These are phyloP conservation scores for Chrysodeixis includens DNA, from an alignment of 2,888 invertebrate genomes.

Conservation along the genomic window DNA sequence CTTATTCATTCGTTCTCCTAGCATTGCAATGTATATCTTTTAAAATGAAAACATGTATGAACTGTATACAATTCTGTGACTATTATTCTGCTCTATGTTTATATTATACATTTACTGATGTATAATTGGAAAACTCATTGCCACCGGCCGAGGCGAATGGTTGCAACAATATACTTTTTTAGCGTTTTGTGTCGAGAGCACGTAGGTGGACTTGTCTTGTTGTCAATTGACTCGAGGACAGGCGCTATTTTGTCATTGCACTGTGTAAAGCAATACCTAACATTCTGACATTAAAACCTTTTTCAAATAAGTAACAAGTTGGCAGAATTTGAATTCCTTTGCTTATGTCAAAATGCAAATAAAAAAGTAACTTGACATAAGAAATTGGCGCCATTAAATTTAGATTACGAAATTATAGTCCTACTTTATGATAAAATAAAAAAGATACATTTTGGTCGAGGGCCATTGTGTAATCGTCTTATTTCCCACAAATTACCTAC, in stretches of 20 bases:
- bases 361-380: not conserved
- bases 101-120: slow-evolving; percentile 28
- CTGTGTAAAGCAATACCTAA: not conserved
- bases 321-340: not conserved
- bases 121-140: slow-evolving; percentile 45
- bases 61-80: not conserved
- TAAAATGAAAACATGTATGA: not conserved
- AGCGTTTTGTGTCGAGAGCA: slow-evolving; percentile 26
- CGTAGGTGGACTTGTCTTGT: slow-evolving; percentile 37
- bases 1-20: slow-evolving; percentile 2
- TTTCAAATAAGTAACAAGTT: not conserved
- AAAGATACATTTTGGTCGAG: slow-evolving; percentile 15
- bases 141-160: slow-evolving; percentile 17
- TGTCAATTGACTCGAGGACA: slow-evolving; percentile 35
- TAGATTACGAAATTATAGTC: slow-evolving; percentile 10
- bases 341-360: not conserved
- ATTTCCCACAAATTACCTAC: slow-evolving; percentile 65
- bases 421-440: slow-evolving; percentile 9
- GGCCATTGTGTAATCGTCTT: slow-evolving; percentile 58
- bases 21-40: not conserved
- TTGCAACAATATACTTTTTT: slow-evolving; percentile 47
- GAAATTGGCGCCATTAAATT: not conserved
- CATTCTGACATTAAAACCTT: not conserved
- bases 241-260: slow-evolving; percentile 44
- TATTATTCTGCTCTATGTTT: slow-evolving; percentile 21